Percentiles rank a stretch among this genome's conserved stretches.
Evolutionary conservation across 2,797 vertebrate species (phyloP).

Genomic region (Enteromius argenteus): DNA sequence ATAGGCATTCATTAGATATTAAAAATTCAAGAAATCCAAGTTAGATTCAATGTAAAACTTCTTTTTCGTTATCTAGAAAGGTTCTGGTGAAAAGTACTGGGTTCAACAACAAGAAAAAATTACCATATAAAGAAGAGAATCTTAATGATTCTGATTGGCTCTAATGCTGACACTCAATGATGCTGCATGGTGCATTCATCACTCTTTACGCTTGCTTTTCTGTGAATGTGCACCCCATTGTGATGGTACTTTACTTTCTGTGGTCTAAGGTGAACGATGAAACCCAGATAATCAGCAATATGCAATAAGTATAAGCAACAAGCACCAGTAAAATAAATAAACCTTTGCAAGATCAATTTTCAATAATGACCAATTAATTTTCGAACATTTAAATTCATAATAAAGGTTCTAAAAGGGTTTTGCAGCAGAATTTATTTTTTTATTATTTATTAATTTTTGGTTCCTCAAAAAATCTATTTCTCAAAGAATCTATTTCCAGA

Average conservation of each 20-base stretch:
- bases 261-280: neutral
- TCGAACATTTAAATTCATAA: neutral
- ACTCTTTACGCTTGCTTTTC: neutral
- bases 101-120: neutral
- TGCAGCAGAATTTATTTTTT: too few relatives aligned
- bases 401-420: too few relatives aligned
- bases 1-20: neutral
- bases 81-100: neutral
- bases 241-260: slow-evolving; percentile 3
- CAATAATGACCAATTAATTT: neutral
- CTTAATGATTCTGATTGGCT: neutral
- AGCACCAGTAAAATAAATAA: neutral
- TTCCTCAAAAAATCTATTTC: neutral
- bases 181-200: slow-evolving; percentile 16
- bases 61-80: neutral
- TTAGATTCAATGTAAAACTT: neutral
- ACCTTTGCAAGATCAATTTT: neutral
- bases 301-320: neutral
- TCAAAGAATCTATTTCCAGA: neutral
- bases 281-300: neutral
- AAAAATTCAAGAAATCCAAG: too few relatives aligned
- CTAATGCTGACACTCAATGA: neutral
- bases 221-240: neutral
- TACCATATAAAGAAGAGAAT: neutral
- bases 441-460: neutral